phyloP scores from a whole-genome alignment of 2,113 vertebrate species.

The Elaphurus davidianus region DNA sequence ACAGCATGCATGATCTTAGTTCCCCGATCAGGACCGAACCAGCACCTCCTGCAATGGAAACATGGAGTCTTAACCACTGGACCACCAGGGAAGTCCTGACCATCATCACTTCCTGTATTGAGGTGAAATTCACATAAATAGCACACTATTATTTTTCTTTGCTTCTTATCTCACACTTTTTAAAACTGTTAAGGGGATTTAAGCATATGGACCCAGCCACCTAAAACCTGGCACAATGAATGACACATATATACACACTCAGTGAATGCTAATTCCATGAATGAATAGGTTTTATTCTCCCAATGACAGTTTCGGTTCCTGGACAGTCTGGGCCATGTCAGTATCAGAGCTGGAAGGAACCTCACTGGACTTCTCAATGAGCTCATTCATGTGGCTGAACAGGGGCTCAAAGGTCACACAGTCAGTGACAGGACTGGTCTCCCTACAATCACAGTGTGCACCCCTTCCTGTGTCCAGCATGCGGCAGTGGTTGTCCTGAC shows the following conservation, averaged over 20 bases:
- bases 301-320: not conserved
- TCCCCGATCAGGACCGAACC: not conserved
- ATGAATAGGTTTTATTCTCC: not conserved
- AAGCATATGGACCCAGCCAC: not conserved
- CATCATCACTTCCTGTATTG: not conserved
- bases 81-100: not conserved
- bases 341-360: not conserved
- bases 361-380: not conserved
- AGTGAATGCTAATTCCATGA: not conserved
- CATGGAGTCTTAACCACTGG: not conserved
- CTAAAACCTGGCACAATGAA: not conserved
- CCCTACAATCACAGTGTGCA: not conserved
- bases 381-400: not conserved
- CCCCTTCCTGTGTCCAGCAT: not conserved
- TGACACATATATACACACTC: not conserved
- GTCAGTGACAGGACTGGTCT: not conserved
- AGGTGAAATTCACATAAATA: not conserved
- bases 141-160: not conserved
- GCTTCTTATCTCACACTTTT: not conserved
- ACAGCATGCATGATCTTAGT: not conserved
- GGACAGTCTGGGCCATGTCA: not conserved
- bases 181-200: not conserved
- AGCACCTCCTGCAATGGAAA: not conserved
- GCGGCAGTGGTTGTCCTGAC: not conserved
- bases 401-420: not conserved